Base-by-base conservation (phyloP, 2,888 invertebrate genomes). In the Chymomyza caudatula region DNA sequence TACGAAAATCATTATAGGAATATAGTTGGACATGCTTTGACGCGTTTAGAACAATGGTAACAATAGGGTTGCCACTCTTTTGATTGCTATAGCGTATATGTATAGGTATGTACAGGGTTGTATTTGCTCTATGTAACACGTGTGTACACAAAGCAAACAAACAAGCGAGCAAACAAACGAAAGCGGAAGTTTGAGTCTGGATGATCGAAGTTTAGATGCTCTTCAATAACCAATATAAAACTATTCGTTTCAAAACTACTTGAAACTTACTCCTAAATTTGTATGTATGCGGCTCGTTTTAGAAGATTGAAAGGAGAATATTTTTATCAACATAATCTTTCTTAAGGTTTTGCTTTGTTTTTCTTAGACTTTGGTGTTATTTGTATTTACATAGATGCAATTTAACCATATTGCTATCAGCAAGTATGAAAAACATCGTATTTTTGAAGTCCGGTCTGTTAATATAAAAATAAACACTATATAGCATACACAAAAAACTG, bases 121-220 rank as follows among this genome's bases (percentile, higher is more conserved):
- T n/a, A n/a, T n/a, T n/a, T n/a, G n/a, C n/a, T n/a, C 29, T 29
- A 29, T 29, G 8, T 37, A 54, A 23, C 57, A 58, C 69, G 47
- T 67, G 57, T 49, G 58, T 19, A 69, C 69, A 63, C 69, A 68
- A 37, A 23, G 13, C 11, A 25, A 51, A 60, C 13, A 37, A 60
- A 42, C 65, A 37, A 37, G 29, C 29, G 11, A 37, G 11, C 29
- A 29, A 29, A 29, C 11, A 3, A 37, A 37, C 11, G 29, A 11
- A 37, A 37, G 11, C 29, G 29, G n/a, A n/a, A n/a, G 11, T 37
- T 3, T 29, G 2, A 29, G 1, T 29, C 11, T 29, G 29, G 2
- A 2, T 3, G 11, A 11, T 11, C 29, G 29, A 37, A 37, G 8
- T 8, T 2, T 11, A 37, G 11, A 37, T 37, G 29, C 29, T 37